Evolutionary conservation across 2,113 vertebrate species (phyloP).

Genomic region (Callipepla squamata): DNA sequence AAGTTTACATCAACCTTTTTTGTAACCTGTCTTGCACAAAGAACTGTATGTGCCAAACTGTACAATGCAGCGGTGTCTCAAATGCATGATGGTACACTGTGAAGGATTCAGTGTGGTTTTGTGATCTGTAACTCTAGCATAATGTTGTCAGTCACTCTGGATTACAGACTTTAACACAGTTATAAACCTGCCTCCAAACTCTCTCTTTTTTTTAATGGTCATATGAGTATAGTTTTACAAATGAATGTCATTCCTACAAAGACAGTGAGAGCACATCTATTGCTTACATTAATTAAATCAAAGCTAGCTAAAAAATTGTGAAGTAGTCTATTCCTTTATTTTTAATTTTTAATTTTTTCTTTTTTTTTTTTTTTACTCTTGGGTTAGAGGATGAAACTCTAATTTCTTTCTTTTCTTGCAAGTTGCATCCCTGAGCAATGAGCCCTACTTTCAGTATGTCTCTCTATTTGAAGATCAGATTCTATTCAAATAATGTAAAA

Average conservation of each 20-base stretch:
- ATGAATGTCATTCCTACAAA: background rate
- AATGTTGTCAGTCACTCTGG: background rate
- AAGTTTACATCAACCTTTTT: slow-evolving; percentile 63
- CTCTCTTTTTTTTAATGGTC: background rate
- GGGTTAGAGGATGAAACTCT: background rate
- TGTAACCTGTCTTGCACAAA: slow-evolving; percentile 48
- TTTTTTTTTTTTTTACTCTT: background rate
- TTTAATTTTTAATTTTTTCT: background rate
- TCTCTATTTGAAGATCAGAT: background rate
- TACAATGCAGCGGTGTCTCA: background rate
- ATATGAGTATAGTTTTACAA: background rate
- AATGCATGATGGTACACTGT: background rate
- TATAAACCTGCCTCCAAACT: background rate
- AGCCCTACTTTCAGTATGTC: background rate
- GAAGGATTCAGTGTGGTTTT: background rate
- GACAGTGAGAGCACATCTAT: background rate
- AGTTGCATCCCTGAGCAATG: background rate
- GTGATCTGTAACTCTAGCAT: background rate
- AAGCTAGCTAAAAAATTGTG: background rate
- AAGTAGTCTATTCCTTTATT: background rate
- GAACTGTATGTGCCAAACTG: background rate
- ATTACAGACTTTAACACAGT: background rate
- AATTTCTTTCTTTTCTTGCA: rapidly evolving
- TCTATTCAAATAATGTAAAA: background rate
- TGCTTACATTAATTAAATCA: background rate